These are phyloP conservation scores for Drosophila seguyi DNA, from an alignment of 1,140 invertebrate species.

Conservation along the genomic window DNA sequence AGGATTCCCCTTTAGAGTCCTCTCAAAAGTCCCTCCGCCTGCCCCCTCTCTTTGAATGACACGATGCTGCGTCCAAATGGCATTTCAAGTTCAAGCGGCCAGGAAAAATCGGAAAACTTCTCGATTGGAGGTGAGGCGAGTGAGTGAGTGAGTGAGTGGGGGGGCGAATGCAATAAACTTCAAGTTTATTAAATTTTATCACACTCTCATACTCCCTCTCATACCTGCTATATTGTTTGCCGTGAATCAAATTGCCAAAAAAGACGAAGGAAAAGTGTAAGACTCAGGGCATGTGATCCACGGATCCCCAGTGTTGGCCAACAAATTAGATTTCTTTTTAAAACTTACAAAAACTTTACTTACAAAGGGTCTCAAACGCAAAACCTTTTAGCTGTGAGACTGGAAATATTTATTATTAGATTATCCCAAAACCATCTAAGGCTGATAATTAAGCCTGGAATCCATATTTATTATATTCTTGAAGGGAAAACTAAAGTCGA, in stretches of 20 bases:
- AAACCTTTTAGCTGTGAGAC: background rate
- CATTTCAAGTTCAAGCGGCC: conserved; percentile 70
- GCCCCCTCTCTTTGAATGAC: background rate
- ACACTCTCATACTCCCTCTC: conserved; percentile 22
- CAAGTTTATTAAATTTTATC: conserved; percentile 78
- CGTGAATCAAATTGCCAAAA: conserved; percentile 40
- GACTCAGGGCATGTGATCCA: background rate
- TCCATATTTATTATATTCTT: background rate
- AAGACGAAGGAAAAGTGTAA: conserved; percentile 13
- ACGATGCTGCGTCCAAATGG: conserved; percentile 39
- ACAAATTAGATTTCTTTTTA: background rate
- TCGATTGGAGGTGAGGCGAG: conserved; percentile 55
- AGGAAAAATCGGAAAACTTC: conserved; percentile 35
- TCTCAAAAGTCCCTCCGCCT: background rate
- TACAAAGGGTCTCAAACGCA: background rate
- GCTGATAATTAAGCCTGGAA: too few relatives aligned
- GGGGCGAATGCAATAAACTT: conserved; percentile 79
- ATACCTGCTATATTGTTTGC: conserved; percentile 28
- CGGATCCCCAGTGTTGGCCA: background rate
- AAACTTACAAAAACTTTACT: background rate
- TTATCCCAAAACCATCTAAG: too few relatives aligned
- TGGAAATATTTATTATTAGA: background rate
- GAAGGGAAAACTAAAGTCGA: background rate
- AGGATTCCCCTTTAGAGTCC: background rate
- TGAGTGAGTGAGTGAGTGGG: too few relatives aligned